Conservation (phyloP, 1,140 invertebrate genomes). For the Drosophila simulans region DNA sequence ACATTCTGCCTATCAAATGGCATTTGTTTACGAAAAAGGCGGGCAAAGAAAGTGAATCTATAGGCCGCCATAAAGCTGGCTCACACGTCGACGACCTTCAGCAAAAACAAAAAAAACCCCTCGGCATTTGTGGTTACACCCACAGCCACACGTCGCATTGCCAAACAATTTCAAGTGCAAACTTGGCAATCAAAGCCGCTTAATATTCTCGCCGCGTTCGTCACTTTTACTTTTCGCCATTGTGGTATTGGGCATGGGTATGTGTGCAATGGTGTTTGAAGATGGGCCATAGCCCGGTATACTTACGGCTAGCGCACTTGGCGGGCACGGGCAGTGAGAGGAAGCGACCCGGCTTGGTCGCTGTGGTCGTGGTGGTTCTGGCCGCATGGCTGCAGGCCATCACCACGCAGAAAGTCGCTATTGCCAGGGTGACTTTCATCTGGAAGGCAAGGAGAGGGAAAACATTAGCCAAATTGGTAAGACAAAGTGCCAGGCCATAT, state of each 20-base stretch:
- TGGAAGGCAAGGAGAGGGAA: conserved; percentile 35
- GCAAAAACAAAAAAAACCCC: conserved; percentile 5
- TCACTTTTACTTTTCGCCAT: conserved; percentile 74
- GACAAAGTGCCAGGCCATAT: neutral
- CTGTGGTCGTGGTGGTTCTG: conserved; percentile 79
- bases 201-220: conserved; percentile 57
- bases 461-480: neutral
- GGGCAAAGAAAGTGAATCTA: conserved; percentile 55
- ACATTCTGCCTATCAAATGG: neutral
- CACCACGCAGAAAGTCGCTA: conserved; percentile 84
- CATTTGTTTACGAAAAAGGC: conserved; percentile 27
- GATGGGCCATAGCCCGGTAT: neutral
- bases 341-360: conserved; percentile 88
- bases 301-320: conserved; percentile 94
- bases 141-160: conserved; percentile 64
- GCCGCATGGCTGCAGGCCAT: conserved; percentile 76
- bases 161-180: conserved; percentile 79
- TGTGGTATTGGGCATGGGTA: neutral
- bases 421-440: conserved; percentile 84
- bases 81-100: conserved; percentile 70
- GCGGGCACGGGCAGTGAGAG: conserved; percentile 90
- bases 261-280: neutral
- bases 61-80: conserved; percentile 3
- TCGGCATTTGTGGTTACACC: conserved; percentile 42
- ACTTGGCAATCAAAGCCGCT: conserved; percentile 63